phyloP scores from a whole-genome alignment of 2,888 invertebrate genomes.

The Phania funesta region DNA sequence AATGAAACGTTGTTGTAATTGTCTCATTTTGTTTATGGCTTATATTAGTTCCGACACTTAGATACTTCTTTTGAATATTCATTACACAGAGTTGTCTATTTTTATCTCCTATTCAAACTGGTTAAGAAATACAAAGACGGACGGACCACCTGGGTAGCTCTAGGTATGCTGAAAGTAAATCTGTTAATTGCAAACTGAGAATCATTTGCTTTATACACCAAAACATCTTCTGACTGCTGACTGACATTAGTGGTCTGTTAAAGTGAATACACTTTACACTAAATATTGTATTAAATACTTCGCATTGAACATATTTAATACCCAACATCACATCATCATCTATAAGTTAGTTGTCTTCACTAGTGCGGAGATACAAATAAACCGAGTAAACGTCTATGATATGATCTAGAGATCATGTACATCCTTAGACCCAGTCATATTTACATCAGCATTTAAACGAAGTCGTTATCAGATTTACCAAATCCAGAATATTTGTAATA shows the following conservation, averaged over 20 bases:
- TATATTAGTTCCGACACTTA: slow-evolving; percentile 32
- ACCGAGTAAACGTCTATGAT: neutral
- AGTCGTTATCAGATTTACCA: neutral
- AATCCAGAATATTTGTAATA: slow-evolving; percentile 19
- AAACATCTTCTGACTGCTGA: neutral
- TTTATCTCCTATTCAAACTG: neutral
- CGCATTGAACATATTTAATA: neutral
- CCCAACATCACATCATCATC: neutral
- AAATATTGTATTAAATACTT: slow-evolving; percentile 10
- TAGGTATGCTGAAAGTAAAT: neutral
- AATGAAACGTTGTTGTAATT: slow-evolving; percentile 14
- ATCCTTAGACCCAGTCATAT: neutral
- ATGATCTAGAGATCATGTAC: slow-evolving; percentile 9
- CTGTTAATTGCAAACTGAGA: slow-evolving; percentile 1
- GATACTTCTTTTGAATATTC: slow-evolving; percentile 29
- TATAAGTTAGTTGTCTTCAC: neutral
- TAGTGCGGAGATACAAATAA: neutral
- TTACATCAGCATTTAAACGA: neutral
- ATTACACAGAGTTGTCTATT: slow-evolving; percentile 4
- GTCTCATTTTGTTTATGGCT: slow-evolving; percentile 23
- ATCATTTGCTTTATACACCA: neutral
- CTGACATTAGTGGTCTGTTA: neutral
- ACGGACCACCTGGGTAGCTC: slow-evolving; percentile 25
- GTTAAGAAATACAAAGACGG: neutral
- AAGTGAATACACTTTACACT: slow-evolving; percentile 17